Conservation (phyloP, 2,113 vertebrate genomes). For the Malurus melanocephalus region DNA sequence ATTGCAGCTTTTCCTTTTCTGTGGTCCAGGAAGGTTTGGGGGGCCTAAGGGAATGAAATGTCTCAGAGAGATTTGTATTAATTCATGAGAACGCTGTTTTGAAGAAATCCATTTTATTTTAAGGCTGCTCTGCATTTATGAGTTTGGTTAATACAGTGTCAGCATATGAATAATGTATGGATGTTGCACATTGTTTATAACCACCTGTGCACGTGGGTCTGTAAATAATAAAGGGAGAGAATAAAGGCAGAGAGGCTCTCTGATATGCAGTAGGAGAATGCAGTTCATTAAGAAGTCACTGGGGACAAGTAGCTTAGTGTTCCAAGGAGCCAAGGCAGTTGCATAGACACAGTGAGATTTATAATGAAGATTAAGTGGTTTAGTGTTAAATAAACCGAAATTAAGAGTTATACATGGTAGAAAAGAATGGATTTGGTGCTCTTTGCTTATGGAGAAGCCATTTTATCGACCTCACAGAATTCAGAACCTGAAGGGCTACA, state of each 20-base stretch:
- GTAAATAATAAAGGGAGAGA: not conserved
- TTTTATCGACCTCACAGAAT: not conserved
- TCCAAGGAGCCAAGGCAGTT: slow-evolving; percentile 14
- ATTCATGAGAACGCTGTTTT: not conserved
- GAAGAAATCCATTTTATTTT: not conserved
- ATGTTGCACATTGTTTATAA: not conserved
- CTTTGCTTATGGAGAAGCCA: not conserved
- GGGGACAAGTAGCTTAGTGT: slow-evolving; percentile 5
- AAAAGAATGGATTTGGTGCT: not conserved
- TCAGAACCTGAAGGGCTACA: not conserved
- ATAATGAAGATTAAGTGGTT: not conserved
- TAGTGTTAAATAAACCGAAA: slow-evolving; percentile 22
- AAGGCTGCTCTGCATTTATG: not conserved
- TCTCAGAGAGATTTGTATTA: not conserved
- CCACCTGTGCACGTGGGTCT: not conserved
- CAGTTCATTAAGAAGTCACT: slow-evolving; percentile 14
- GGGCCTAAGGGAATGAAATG: not conserved
- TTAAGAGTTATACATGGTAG: not conserved
- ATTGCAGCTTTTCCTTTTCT: not conserved
- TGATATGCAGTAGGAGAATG: not conserved
- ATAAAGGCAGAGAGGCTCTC: not conserved
- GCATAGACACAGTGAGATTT: not conserved
- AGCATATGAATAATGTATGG: not conserved
- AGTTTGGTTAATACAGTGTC: not conserved
- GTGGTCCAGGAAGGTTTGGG: not conserved